These are phyloP conservation scores for Ditula angustiorana DNA, from an alignment of 2,888 invertebrate genomes.

Conservation along the genomic window DNA sequence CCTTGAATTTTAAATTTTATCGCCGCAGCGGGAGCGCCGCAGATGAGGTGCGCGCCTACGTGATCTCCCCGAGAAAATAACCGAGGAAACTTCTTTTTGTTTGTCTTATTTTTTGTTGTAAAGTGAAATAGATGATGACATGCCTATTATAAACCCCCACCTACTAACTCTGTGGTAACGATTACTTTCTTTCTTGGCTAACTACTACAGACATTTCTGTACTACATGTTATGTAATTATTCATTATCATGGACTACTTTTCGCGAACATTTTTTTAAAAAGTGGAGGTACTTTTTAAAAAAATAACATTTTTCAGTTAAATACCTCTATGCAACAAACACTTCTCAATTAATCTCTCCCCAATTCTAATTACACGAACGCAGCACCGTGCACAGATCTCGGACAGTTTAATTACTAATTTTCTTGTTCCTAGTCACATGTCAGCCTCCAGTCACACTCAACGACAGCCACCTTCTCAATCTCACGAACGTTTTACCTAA, in stretches of 20 bases:
- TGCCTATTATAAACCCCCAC: conserved; percentile 33
- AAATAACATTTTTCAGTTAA: too few relatives aligned
- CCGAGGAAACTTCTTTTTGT: conserved; percentile 73
- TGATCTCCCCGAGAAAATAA: conserved; percentile 80
- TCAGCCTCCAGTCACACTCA: conserved; percentile 19
- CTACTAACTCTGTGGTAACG: conserved; percentile 16
- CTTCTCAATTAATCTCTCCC: neutral
- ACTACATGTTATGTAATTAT: neutral
- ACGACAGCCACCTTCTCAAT: conserved; percentile 9
- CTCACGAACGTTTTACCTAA: too few relatives aligned
- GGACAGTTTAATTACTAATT: conserved; percentile 56
- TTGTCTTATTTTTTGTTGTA: conserved; percentile 66
- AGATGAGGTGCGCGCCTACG: conserved; percentile 85
- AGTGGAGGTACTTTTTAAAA: too few relatives aligned
- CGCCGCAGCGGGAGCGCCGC: conserved; percentile 75
- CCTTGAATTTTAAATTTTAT: conserved; percentile 86
- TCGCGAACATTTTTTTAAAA: too few relatives aligned
- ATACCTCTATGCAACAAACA: neutral
- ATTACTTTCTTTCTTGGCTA: neutral
- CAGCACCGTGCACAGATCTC: conserved; percentile 22
- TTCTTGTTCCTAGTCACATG: conserved; percentile 49
- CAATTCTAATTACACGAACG: conserved; percentile 24
- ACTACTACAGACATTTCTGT: too few relatives aligned
- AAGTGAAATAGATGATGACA: conserved; percentile 59
- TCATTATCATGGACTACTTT: neutral